Conservation (phyloP, 2,113 vertebrate species). For the Sinocyclocheilus rhinocerous region DNA sequence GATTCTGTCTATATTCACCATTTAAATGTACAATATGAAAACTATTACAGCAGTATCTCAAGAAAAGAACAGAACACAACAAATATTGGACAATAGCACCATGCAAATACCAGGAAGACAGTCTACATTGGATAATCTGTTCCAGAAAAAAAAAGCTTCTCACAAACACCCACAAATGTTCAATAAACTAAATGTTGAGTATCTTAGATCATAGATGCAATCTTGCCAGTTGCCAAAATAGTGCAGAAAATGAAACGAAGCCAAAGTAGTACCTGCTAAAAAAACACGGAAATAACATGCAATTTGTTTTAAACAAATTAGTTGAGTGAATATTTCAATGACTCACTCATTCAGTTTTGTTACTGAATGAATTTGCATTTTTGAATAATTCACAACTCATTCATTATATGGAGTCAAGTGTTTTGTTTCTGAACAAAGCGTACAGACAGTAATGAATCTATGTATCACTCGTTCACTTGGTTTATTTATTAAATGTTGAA, state of each 20-base stretch:
- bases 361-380: not conserved
- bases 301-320: not conserved
- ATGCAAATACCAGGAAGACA: not conserved
- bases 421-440: not conserved
- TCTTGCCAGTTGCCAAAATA: not conserved
- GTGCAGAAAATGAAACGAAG: not conserved
- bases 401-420: not conserved
- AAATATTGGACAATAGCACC: not conserved
- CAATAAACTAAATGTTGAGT: not conserved
- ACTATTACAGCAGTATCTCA: not conserved
- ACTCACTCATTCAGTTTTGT: not conserved
- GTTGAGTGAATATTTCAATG: not conserved
- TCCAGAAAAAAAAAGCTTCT: not conserved
- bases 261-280: not conserved
- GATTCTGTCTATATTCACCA: conserved; percentile 40
- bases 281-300: not conserved
- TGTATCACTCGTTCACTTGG: no score
- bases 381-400: no score
- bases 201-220: not conserved
- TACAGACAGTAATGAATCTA: not conserved
- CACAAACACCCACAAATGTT: not conserved
- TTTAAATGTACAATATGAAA: conserved; percentile 20
- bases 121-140: not conserved
- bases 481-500: no score
- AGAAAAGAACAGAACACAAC: not conserved